Base-by-base conservation (phyloP, 2,797 vertebrate species). In the Hirundo rustica region DNA sequence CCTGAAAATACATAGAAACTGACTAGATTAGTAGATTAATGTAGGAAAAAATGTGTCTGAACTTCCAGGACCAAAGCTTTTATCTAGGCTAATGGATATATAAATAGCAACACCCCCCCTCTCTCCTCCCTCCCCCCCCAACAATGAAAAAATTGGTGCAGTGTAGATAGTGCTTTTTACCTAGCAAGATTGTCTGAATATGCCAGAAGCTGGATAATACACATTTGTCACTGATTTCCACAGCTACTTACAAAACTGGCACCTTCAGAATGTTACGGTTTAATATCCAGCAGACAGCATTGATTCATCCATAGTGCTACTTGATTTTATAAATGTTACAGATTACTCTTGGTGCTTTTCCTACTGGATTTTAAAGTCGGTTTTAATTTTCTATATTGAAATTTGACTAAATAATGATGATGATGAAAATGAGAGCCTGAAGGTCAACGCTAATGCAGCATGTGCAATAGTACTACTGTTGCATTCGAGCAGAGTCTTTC, bases 301-400 rank as follows among this genome's bases (percentile, higher is more conserved):
- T 82, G 27, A 64, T 60, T 51, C 25, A 67, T 45, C 42, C 1
- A 1, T 44, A 58, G 23, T 0, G 0, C 32, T 40, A 50, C 22
- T 20, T 55, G 14, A 21, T 60, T 72, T 79, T 36, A 26, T 45
- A 64, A 48, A 78, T 34, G 18, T 34, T 48, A 53, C 32, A 48
- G 38, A 26, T 40, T n/a, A 64, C 7, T 38, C 45, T 81, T 22
- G 8, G 22, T 60, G 51, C 7, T 85, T 80, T 42, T 65, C 7
- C 26, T 48, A 38, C 15, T 30, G 16, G 1, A 38, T 66, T 79
- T 85, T 85, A 38, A 25, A 19, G 45, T n/a, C 3, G 2, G 23
- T 30, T 66, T 91, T 89, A 60, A 27, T 77, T 68, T 57, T 57
- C 40, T 62, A 0, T 13, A n/a, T 42, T 70, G 71, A 79, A 79